Percentiles rank a stretch among this genome's conserved stretches.
Evolutionary conservation across 2,113 vertebrate species (phyloP).

Genomic region (Tetrax tetrax): DNA sequence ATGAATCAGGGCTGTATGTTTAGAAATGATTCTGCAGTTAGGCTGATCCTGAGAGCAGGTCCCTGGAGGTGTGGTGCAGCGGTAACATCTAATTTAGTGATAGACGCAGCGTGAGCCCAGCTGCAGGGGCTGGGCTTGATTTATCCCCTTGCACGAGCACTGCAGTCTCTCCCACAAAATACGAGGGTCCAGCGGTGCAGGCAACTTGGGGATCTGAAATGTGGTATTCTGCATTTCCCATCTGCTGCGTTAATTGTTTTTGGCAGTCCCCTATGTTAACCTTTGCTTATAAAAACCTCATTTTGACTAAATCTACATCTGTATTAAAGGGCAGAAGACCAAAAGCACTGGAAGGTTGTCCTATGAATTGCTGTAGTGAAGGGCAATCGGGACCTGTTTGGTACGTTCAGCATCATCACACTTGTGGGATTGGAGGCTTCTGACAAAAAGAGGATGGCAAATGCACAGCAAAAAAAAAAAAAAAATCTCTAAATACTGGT

Average conservation of each 20-base stretch:
- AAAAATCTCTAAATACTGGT: background rate
- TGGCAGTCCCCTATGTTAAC: fast-evolving
- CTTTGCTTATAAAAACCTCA: background rate
- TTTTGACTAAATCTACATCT: background rate
- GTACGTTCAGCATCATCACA: background rate
- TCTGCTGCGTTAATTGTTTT: background rate
- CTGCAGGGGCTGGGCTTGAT: background rate
- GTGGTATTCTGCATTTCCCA: background rate
- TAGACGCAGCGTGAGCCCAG: background rate
- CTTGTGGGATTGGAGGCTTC: background rate
- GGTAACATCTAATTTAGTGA: background rate
- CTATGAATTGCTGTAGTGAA: no score
- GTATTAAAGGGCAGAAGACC: background rate
- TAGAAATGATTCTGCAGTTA: background rate
- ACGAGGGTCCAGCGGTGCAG: background rate
- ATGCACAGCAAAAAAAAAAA: fast-evolving
- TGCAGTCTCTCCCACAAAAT: background rate
- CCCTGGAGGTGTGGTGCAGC: background rate
- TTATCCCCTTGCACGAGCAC: background rate
- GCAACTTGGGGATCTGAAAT: background rate
- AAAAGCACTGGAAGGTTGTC: background rate
- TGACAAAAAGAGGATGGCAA: background rate
- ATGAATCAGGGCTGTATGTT: background rate
- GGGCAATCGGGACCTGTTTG: background rate
- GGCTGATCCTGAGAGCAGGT: background rate